These are phyloP conservation scores for Mesoclemmys tuberculata DNA, from an alignment of 2,113 vertebrate genomes.

Conservation along the genomic window DNA sequence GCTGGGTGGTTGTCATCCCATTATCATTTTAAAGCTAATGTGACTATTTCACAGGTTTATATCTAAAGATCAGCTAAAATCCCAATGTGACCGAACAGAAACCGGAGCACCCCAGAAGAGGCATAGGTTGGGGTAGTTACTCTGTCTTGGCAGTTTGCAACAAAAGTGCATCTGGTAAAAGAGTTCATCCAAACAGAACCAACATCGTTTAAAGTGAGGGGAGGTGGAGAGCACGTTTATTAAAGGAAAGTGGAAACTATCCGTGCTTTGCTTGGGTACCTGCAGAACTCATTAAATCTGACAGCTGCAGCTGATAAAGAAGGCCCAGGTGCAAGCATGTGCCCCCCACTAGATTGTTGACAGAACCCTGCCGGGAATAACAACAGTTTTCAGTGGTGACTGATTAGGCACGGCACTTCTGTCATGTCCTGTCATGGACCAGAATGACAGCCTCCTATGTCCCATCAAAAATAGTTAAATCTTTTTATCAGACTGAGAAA, in stretches of 20 bases:
- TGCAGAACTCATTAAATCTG: not conserved
- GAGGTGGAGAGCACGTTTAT: not conserved
- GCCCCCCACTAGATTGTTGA: slow-evolving; percentile 20
- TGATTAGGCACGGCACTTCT: slow-evolving; percentile 61
- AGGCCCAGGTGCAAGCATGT: not conserved
- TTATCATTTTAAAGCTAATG: not conserved
- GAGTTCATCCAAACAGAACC: not conserved
- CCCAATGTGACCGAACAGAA: not conserved
- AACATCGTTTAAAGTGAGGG: not conserved
- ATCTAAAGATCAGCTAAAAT: not conserved
- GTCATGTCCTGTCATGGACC: slow-evolving; percentile 61
- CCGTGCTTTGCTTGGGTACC: not conserved
- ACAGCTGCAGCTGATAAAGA: slow-evolving; percentile 4
- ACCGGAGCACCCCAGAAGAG: not conserved
- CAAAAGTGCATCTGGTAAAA: not conserved
- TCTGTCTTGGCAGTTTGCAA: rapidly evolving
- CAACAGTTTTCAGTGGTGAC: slow-evolving; percentile 23
- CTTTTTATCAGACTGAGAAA: not conserved
- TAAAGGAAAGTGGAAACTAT: not conserved
- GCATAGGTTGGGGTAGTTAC: rapidly evolving
- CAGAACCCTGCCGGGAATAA: slow-evolving; percentile 19
- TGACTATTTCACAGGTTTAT: not conserved
- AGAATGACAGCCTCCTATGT: slow-evolving; percentile 49
- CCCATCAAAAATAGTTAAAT: not conserved
- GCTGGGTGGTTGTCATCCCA: not conserved